Evolutionary conservation across 2,113 vertebrate genomes (phyloP).

Genomic region (Pelecanoides urinatrix): DNA sequence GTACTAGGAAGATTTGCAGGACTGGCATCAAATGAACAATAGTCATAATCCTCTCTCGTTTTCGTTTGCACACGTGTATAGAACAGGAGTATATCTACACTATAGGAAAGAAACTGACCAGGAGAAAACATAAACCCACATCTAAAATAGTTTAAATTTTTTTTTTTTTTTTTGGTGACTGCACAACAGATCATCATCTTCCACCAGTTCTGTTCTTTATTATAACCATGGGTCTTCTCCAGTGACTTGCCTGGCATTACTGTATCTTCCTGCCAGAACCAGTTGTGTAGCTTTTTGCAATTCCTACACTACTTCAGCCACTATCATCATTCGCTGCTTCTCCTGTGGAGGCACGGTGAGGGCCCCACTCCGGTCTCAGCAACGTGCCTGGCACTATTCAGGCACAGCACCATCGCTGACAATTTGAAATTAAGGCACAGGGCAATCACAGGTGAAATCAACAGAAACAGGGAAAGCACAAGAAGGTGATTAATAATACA

Average conservation of each 20-base stretch:
- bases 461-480: neutral
- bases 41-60: neutral
- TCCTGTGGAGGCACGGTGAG: rapidly evolving
- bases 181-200: neutral
- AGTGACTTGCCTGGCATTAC: neutral
- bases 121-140: neutral
- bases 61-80: rapidly evolving
- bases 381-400: neutral
- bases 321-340: neutral
- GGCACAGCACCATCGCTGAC: rapidly evolving
- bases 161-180: neutral
- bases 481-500: neutral
- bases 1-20: neutral
- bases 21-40: neutral
- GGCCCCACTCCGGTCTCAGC: neutral
- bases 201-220: neutral
- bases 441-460: neutral
- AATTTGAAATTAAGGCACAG: neutral
- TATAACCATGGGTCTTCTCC: neutral
- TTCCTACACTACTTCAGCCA: neutral
- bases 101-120: neutral
- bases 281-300: neutral
- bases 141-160: neutral
- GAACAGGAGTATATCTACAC: neutral
- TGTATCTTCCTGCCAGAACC: neutral